phyloP scores from a whole-genome alignment of 2,888 invertebrate genomes.

The Drosophila antonietae region DNA sequence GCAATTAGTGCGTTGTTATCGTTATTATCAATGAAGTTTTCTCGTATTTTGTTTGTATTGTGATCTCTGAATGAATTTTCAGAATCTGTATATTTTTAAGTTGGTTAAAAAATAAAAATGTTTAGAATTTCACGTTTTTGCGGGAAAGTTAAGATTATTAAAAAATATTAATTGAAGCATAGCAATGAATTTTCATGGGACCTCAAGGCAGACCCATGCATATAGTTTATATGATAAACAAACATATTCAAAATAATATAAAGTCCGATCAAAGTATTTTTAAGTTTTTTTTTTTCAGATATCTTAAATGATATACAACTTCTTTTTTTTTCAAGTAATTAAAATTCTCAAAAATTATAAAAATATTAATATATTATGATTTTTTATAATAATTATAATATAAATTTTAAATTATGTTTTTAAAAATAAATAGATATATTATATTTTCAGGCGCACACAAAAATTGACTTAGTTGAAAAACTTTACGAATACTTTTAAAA shows the following conservation, averaged over 20 bases:
- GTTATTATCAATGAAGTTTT: not conserved
- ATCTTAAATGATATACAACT: not conserved
- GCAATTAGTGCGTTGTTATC: not conserved
- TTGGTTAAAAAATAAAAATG: not conserved
- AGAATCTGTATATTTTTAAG: too few species aligned
- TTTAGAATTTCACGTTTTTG: not conserved
- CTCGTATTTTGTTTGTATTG: not conserved
- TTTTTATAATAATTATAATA: too few species aligned
- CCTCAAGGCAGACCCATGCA: not conserved
- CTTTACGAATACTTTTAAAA: constrained; percentile 1
- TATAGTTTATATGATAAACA: not conserved
- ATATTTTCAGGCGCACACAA: constrained; percentile 4
- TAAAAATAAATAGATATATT: not conserved
- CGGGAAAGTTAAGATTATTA: not conserved
- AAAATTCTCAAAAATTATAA: not conserved
- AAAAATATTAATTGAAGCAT: not conserved
- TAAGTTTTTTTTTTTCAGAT: not conserved
- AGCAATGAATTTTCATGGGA: not conserved
- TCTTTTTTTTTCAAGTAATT: not conserved
- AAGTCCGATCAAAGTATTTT: not conserved
- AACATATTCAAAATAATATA: not conserved
- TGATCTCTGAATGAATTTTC: not conserved
- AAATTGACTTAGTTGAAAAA: not conserved
- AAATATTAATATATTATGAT: too few species aligned
- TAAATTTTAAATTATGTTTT: too few species aligned